Evolutionary conservation across 2,113 vertebrate species (phyloP), one percentile per base, ranked within the genome.

Genomic region (Mungos mungo): DNA sequence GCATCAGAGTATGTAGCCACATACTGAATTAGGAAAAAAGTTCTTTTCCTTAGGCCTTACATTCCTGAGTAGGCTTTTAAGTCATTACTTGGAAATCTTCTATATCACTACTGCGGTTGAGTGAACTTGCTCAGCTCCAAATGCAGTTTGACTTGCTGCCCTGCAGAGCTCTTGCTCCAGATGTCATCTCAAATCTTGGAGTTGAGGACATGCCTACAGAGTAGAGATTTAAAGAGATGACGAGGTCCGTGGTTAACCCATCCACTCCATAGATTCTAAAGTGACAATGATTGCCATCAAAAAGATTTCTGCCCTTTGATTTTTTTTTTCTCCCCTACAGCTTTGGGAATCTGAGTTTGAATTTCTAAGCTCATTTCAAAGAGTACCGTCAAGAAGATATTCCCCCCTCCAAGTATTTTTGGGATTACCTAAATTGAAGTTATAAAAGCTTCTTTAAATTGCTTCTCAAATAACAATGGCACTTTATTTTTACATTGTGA

Each of bases 401-500:
- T 88, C 12, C 12, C 50, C 74, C 15, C 27, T n/a, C 29, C 76
- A 5, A 65, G 7, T 97, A 71, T 91, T 83, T 52, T 80, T 80
- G n/a, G 18, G 12, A 66, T 95, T 72, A 47, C 66, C 11, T 84
- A 88, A 88, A 15, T 92, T 91, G 19, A 74, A 16, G 1, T 95
- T 81, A 80, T 87, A 14, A 31, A 60, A 84, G 81, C 72, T 60
- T 81, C 25, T 82, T 88, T 23, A 88, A 60, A 90, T 25, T 84
- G 21, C 21, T 92, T 88, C 85, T 79, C 54, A 96, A n/a, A 52
- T 82, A 86, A 33, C 2, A 85, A 4, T n/a, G 54, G 3, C 1
- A 60, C 47, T 95, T 97, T 29, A 83, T 81, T 85, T 96, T 93
- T 95, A 15, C 23, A 76, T 93, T 65, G 23, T 29, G 79, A 19